Percentiles rank a stretch among this genome's conserved stretches.
phyloP scores from a whole-genome alignment of 2,888 invertebrate species.

The Hoplodrina blanda region DNA sequence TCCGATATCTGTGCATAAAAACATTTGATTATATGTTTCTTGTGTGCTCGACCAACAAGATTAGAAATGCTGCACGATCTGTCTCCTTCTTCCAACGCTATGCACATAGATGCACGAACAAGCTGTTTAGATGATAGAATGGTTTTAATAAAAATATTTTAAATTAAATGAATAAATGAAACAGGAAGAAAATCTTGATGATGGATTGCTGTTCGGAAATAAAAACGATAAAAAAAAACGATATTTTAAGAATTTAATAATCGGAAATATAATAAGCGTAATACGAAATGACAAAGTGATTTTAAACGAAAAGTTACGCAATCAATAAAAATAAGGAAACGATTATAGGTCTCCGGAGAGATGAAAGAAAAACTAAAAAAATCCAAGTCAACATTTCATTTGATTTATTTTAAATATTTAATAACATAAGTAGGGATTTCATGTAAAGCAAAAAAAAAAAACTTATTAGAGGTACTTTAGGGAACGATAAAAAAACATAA shows the following conservation, averaged over 20 bases:
- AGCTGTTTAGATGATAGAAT: slow-evolving; percentile 73
- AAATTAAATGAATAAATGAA: no score
- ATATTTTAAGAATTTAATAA: not conserved
- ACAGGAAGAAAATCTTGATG: not conserved
- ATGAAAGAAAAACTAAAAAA: slow-evolving; percentile 6
- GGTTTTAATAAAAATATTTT: slow-evolving; percentile 43
- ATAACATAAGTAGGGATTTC: not conserved
- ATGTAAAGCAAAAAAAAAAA: not conserved
- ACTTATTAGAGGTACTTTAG: slow-evolving; percentile 18
- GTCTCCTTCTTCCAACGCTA: slow-evolving; percentile 73
- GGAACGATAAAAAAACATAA: slow-evolving; percentile 15
- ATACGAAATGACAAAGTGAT: not conserved
- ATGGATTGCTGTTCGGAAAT: slow-evolving; percentile 36
- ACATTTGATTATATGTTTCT: slow-evolving; percentile 76
- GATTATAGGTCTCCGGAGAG: not conserved
- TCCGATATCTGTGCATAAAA: slow-evolving; percentile 76
- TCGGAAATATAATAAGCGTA: not conserved
- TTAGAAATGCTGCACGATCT: slow-evolving; percentile 83
- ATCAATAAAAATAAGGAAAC: not conserved
- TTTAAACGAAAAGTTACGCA: not conserved
- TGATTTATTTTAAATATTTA: slow-evolving; percentile 3
- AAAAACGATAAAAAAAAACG: not conserved
- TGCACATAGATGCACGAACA: slow-evolving; percentile 74
- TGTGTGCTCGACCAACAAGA: slow-evolving; percentile 87
- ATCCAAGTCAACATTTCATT: not conserved